Percentiles rank a stretch among this genome's conserved stretches.
phyloP scores from a whole-genome alignment of 1,140 invertebrate species.

The Diprion similis region DNA sequence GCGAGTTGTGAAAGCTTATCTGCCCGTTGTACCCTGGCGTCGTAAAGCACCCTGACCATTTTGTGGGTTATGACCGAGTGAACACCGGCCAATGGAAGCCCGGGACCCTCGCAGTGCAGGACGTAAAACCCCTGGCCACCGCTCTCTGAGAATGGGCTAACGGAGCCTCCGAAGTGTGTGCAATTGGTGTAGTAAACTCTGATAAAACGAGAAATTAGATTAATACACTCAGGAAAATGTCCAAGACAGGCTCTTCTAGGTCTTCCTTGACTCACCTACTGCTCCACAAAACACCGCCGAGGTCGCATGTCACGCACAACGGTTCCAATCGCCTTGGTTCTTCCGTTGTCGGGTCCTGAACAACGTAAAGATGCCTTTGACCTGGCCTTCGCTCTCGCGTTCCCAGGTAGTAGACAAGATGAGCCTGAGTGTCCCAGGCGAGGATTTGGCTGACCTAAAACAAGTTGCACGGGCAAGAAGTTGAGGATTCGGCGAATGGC shows the following conservation, averaged over 20 bases:
- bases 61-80: constrained; percentile 75
- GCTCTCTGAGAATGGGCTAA: constrained; percentile 64
- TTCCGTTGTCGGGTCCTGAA: constrained; percentile 71
- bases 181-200: constrained; percentile 78
- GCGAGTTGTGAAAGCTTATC: constrained; percentile 73
- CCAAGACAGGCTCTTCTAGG: background rate
- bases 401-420: constrained; percentile 84
- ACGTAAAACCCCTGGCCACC: constrained; percentile 74
- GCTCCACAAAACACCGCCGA: constrained; percentile 73
- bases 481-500: constrained; percentile 16
- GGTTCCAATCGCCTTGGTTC: constrained; percentile 75
- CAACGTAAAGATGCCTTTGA: constrained; percentile 85
- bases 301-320: constrained; percentile 81
- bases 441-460: constrained; percentile 75
- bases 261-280: constrained; percentile 61
- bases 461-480: background rate
- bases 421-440: constrained; percentile 83
- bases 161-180: constrained; percentile 78
- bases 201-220: constrained; percentile 21
- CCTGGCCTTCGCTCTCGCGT: constrained; percentile 82
- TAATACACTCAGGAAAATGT: constrained; percentile 6
- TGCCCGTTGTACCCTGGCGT: constrained; percentile 71
- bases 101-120: constrained; percentile 80
- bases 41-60: constrained; percentile 76
- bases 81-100: constrained; percentile 78